phyloP scores from a whole-genome alignment of 1,140 invertebrate genomes.

The Argopecten irradians region DNA sequence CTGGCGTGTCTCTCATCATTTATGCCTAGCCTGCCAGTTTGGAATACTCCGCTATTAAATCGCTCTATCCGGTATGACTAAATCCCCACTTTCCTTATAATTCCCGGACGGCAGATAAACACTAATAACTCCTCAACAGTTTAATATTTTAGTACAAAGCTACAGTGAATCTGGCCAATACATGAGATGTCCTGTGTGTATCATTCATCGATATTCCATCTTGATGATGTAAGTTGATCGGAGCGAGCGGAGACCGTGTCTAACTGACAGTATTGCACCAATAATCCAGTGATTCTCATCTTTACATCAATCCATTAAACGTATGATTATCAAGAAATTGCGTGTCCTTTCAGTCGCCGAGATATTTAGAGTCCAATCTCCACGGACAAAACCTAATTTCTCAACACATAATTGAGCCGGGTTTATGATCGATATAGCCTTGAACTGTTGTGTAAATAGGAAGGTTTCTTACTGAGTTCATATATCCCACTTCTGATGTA shows the following conservation, averaged over 20 bases:
- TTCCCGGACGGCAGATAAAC: conserved; percentile 2
- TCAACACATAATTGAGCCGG: no score
- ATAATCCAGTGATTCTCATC: neutral
- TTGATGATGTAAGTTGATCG: neutral
- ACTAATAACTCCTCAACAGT: conserved; percentile 15
- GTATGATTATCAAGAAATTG: neutral
- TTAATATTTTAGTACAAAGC: neutral
- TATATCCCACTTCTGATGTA: no score
- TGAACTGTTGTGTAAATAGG: no score
- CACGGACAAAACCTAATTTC: no score
- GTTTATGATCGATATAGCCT: no score
- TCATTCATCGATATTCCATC: conserved; percentile 9
- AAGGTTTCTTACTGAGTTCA: no score
- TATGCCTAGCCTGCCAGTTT: neutral
- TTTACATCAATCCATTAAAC: neutral
- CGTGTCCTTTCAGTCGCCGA: neutral
- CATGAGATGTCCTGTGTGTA: conserved; percentile 4
- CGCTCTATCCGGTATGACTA: neutral
- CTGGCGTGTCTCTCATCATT: neutral
- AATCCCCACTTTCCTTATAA: neutral
- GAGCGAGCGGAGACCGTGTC: neutral
- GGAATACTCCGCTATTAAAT: neutral
- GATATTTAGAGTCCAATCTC: neutral
- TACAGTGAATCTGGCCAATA: neutral
- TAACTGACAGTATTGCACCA: neutral